Evolutionary conservation across 1,140 invertebrate genomes (phyloP).

Genomic region (Diploscapter pachys): DNA sequence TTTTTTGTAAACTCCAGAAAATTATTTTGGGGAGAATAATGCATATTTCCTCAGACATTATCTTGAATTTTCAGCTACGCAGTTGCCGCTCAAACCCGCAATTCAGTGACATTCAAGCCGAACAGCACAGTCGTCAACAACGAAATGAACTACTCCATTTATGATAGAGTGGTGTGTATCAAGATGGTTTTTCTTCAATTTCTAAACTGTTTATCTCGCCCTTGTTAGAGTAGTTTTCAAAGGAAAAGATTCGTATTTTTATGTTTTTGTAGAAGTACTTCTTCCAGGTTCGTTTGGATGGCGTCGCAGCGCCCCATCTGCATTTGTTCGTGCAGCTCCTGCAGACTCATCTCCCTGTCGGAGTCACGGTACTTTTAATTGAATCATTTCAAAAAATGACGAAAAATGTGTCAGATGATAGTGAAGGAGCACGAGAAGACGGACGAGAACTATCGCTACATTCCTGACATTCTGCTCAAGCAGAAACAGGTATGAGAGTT

Average conservation of each 20-base stretch:
- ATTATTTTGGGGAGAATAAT: too few relatives aligned
- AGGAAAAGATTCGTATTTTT: neutral
- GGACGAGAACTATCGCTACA: conserved; percentile 55
- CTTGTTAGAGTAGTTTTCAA: neutral
- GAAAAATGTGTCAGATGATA: conserved; percentile 38
- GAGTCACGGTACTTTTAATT: conserved; percentile 32
- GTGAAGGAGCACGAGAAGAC: conserved; percentile 53
- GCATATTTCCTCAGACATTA: neutral
- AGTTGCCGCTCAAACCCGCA: conserved; percentile 46
- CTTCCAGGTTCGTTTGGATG: conserved; percentile 41
- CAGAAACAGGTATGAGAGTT: conserved; percentile 36
- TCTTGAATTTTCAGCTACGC: conserved; percentile 47
- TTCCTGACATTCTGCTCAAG: conserved; percentile 52
- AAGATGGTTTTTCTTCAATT: neutral
- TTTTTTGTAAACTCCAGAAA: conserved; percentile 12
- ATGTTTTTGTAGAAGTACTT: conserved; percentile 39
- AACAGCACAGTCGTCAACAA: conserved; percentile 43
- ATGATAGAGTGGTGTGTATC: conserved; percentile 38
- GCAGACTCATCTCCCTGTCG: conserved; percentile 49
- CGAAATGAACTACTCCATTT: conserved; percentile 47
- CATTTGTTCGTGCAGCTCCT: conserved; percentile 48
- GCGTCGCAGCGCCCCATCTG: conserved; percentile 48
- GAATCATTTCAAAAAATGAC: neutral
- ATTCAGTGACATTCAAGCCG: conserved; percentile 46
- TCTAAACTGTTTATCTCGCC: neutral